Evolutionary conservation across 2,797 vertebrate genomes (phyloP).

Genomic region (Trematomus bernacchii): DNA sequence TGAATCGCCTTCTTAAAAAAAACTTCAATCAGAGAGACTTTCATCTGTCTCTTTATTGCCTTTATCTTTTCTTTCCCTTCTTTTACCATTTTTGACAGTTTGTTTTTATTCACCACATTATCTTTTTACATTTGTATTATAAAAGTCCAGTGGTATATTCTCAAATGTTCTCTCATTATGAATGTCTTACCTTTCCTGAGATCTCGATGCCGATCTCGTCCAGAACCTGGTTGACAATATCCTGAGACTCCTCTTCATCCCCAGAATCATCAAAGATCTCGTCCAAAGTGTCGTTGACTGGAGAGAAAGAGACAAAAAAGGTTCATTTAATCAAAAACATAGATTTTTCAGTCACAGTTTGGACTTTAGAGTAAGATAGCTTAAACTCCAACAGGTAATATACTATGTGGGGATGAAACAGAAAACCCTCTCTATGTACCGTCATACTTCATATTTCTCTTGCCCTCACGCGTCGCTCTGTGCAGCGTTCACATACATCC

Average conservation of each 20-base stretch:
- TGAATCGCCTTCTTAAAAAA: too few relatives aligned
- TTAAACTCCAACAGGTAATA: conserved; percentile 1
- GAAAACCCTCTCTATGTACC: not conserved
- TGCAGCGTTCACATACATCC: conserved; percentile 8
- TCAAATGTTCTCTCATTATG: not conserved
- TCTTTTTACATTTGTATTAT: too few relatives aligned
- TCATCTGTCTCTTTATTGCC: too few relatives aligned
- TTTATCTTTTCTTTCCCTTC: too few relatives aligned
- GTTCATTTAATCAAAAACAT: conserved; percentile 21
- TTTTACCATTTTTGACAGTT: too few relatives aligned
- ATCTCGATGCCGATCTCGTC: conserved; percentile 99
- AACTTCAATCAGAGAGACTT: too few relatives aligned
- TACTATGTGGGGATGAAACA: not conserved
- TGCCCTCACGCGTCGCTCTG: not conserved
- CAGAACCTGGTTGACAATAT: conserved; percentile 97
- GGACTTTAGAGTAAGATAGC: conserved; percentile 3
- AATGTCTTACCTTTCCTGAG: conserved; percentile 91
- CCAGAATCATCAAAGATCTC: conserved; percentile 97
- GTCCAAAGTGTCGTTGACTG: conserved; percentile 97
- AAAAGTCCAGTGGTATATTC: too few relatives aligned
- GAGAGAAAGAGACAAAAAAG: conserved; percentile 11
- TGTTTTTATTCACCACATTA: too few relatives aligned
- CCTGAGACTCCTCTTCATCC: conserved; percentile 98
- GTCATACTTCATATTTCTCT: not conserved
- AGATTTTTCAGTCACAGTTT: conserved; percentile 37